A percentile compares a stretch with the other conserved stretches of the same genome.
These are phyloP conservation scores for Parazoanthus swiftii DNA, from an alignment of 92 coral and sea anemone genomes.

Conservation along the genomic window DNA sequence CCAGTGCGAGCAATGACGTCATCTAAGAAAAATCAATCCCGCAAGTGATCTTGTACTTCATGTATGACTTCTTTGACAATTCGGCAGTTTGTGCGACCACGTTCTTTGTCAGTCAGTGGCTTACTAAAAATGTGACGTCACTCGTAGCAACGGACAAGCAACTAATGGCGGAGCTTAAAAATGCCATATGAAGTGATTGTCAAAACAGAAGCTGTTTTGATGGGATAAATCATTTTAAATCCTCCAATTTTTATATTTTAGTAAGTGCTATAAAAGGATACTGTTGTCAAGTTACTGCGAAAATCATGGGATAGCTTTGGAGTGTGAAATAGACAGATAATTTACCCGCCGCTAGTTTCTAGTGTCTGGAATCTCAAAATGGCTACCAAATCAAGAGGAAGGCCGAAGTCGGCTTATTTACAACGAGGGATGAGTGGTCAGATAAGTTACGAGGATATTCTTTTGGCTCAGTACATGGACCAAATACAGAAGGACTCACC, in stretches of 20 bases:
- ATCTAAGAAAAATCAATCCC: no score
- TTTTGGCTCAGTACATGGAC: constrained; percentile 85
- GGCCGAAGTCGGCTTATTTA: constrained; percentile 62
- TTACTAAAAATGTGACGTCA: constrained; percentile 55
- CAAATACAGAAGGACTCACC: constrained; percentile 71
- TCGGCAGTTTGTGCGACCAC: not conserved
- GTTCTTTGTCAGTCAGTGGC: constrained; percentile 55
- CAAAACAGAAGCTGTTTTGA: constrained; percentile 20
- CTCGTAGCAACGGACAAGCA: constrained; percentile 77
- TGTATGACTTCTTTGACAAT: no score
- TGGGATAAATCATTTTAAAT: constrained; percentile 10
- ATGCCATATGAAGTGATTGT: constrained; percentile 12
- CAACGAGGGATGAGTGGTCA: constrained; percentile 80
- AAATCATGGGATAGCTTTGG: not conserved
- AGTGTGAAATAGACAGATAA: not conserved
- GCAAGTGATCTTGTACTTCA: no score
- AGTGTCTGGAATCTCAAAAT: constrained; percentile 29
- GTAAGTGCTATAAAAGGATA: not conserved
- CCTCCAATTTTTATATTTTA: not conserved
- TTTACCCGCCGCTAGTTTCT: not conserved
- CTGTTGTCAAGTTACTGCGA: not conserved
- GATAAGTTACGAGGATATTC: constrained; percentile 80
- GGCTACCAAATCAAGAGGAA: constrained; percentile 62
- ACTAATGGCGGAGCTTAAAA: constrained; percentile 37
- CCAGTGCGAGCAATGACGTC: no score